Evolutionary conservation across 2,888 invertebrate species (phyloP).

Genomic region (Pandemis heparana): DNA sequence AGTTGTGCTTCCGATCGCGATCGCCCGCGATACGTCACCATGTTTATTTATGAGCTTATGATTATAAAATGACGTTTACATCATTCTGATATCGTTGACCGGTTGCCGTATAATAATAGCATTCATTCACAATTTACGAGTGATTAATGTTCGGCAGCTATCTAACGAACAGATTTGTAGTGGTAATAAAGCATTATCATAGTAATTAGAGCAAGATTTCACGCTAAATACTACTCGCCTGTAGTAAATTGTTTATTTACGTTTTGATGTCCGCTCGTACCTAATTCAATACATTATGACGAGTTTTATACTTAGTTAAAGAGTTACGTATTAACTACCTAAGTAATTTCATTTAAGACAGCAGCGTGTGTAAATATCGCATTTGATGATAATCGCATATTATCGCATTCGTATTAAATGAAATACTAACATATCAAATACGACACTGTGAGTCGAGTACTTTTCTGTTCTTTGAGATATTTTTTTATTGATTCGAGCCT

Average conservation of each 20-base stretch:
- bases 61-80: constrained; percentile 84
- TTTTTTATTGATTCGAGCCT: too few relatives aligned
- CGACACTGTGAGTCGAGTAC: too few relatives aligned
- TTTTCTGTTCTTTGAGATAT: too few relatives aligned
- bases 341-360: too few relatives aligned
- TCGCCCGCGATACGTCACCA: constrained; percentile 69
- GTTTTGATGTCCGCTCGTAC: constrained; percentile 46
- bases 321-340: constrained; percentile 4
- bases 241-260: constrained; percentile 66
- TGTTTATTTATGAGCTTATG: constrained; percentile 84
- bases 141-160: constrained; percentile 77
- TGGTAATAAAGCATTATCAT: constrained; percentile 77
- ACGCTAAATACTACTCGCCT: constrained; percentile 68
- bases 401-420: too few relatives aligned
- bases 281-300: constrained; percentile 35
- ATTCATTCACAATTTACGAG: constrained; percentile 77
- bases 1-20: constrained; percentile 58
- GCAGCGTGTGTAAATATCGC: too few relatives aligned
- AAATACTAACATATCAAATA: too few relatives aligned
- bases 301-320: constrained; percentile 34
- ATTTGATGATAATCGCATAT: too few relatives aligned
- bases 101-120: constrained; percentile 79
- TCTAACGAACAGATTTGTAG: constrained; percentile 82
- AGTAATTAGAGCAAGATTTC: constrained; percentile 84
- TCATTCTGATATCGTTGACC: constrained; percentile 81